These are phyloP conservation scores for Pachypeltis micranthus DNA, from an alignment of 1,140 invertebrate genomes.

Conservation along the genomic window DNA sequence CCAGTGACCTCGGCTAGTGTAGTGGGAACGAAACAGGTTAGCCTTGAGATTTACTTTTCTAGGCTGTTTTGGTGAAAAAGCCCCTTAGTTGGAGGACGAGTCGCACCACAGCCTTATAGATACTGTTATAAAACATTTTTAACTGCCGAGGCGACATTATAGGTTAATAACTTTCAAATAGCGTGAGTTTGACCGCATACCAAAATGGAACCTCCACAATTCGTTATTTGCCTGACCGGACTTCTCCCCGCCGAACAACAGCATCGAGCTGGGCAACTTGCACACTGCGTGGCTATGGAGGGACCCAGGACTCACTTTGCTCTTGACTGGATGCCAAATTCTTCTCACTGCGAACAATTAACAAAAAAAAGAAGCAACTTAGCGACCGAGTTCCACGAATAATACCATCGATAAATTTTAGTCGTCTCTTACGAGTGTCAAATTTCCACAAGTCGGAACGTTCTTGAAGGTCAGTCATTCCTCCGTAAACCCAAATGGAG, in stretches of 20 bases:
- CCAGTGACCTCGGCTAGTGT: no score
- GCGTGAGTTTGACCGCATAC: no score
- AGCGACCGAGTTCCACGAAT: not conserved
- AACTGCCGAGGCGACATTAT: no score
- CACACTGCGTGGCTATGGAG: constrained; percentile 72
- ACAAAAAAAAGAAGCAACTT: constrained; percentile 8
- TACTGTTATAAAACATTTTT: no score
- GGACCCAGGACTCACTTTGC: constrained; percentile 56
- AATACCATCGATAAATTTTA: no score
- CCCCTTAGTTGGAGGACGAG: no score
- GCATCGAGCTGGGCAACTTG: constrained; percentile 63
- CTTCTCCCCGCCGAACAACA: constrained; percentile 72
- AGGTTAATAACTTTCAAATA: no score
- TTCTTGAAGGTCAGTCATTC: constrained; percentile 74
- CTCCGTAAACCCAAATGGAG: constrained; percentile 77
- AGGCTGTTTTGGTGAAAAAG: no score
- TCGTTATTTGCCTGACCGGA: constrained; percentile 61
- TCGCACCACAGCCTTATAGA: no score
- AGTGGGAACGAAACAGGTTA: no score
- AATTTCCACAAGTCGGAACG: constrained; percentile 75
- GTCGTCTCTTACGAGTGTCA: constrained; percentile 54
- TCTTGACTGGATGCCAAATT: constrained; percentile 55
- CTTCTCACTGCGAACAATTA: constrained; percentile 42
- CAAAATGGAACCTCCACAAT: constrained; percentile 78
- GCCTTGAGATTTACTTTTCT: no score